Conservation (phyloP, 53 echinoderm and acorn worm species). For the Antedon mediterranea region DNA sequence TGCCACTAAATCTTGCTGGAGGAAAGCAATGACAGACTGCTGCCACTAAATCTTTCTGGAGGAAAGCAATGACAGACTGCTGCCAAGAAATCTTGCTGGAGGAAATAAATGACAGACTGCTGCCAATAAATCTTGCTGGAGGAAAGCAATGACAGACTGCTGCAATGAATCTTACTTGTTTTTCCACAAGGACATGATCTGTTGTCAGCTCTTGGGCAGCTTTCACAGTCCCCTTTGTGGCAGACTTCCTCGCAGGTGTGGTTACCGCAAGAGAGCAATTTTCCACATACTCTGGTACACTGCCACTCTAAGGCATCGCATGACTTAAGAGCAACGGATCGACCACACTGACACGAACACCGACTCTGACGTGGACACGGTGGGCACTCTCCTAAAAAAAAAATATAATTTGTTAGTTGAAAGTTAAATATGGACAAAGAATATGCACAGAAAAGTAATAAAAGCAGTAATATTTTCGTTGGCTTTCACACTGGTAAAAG, state of each 20-base stretch:
- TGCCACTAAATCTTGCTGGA: too few relatives aligned
- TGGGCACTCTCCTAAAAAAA: conserved; percentile 46
- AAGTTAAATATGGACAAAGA: not conserved
- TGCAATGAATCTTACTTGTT: conserved; percentile 44
- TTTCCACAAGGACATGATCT: conserved; percentile 91
- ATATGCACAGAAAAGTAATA: not conserved
- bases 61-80: too few relatives aligned
- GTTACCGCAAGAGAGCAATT: conserved; percentile 42
- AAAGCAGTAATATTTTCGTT: too few relatives aligned
- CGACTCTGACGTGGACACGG: conserved; percentile 56
- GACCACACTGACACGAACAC: conserved; percentile 61
- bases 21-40: too few relatives aligned
- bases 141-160: too few relatives aligned
- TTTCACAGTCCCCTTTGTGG: conserved; percentile 60
- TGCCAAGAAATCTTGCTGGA: too few relatives aligned
- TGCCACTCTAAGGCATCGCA: conserved; percentile 69
- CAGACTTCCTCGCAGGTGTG: conserved; percentile 67
- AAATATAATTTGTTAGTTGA: not conserved
- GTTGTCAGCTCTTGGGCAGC: conserved; percentile 55
- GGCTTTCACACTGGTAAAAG: not conserved
- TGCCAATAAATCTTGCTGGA: too few relatives aligned
- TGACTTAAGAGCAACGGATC: conserved; percentile 21
- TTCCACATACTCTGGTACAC: conserved; percentile 45
- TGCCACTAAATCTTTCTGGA: too few relatives aligned
- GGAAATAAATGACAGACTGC: too few relatives aligned